Evolutionary conservation across 2,888 invertebrate species (phyloP), one percentile per base, ranked within the genome.

Genomic region (Chesias legatella): DNA sequence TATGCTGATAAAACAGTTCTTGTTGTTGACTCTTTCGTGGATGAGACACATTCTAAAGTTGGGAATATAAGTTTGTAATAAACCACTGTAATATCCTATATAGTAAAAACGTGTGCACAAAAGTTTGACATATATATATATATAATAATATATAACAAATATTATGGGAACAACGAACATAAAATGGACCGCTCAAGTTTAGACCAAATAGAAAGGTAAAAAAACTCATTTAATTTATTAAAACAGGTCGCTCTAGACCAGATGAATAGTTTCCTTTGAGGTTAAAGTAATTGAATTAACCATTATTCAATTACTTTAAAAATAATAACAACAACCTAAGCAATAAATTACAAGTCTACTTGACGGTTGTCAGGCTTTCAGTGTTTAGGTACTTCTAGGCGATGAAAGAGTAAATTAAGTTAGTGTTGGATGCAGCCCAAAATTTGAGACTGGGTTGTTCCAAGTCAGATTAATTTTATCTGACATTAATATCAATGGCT

Each of bases 1-100:
- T 47, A 44, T 45, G 41, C 33, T 13, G 48, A 50, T 43, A 49
- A 49, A 40, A 47, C 47, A 43, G 35, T 47, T 51, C 39, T 48
- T 47, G 47, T 49, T 49, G 47, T 45, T 51, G 40, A 44, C 44
- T 40, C 20, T 10, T 27, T 38, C 42, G 33, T 40, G 40, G 32
- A 47, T 42, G 47, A 42, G 36, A 33, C 44, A 45, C 34, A 33
- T 38, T 36, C 29, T 31, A 29, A 35, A 38, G 33, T 46, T 47
- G 22, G 24, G 31, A 33, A 35, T 36, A 46, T 20, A 26, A 23
- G 31, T 41, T 30, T 17, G 13, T 34, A 31, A 30, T 30, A 37
- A 25, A 30, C 26, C 31, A 26, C 25, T 21, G 36, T n/a, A 17
- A 17, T 17, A 5, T 17, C 13, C 13, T 17, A 2, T 17, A n/a